A percentile compares a stretch with the other conserved stretches of the same genome.
phyloP scores from a whole-genome alignment of 2,113 vertebrate genomes.

The Cochlearius cochlearius region DNA sequence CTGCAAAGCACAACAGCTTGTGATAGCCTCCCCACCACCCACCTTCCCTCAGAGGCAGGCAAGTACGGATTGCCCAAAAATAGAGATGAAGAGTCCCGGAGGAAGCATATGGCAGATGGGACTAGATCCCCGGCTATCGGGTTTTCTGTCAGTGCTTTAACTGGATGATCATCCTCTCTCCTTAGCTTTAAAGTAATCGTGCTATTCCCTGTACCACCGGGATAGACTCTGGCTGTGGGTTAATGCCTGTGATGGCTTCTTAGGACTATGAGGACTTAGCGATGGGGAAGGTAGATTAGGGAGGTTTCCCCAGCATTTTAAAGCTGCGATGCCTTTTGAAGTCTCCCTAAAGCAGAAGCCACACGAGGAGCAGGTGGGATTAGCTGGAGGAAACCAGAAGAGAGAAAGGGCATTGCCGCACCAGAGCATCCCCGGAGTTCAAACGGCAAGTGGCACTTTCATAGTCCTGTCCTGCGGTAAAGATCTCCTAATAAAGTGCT shows the following conservation, averaged over 20 bases:
- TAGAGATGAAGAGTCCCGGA: not conserved
- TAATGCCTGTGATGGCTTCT: not conserved
- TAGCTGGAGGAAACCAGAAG: not conserved
- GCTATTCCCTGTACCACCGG: not conserved
- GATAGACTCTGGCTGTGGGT: not conserved
- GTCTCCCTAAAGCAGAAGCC: not conserved
- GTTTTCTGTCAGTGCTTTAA: not conserved
- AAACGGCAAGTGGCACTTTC: not conserved
- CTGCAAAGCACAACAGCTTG: not conserved
- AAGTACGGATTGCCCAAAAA: not conserved
- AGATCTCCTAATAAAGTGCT: not conserved
- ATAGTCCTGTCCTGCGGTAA: not conserved
- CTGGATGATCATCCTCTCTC: not conserved
- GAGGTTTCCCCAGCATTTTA: not conserved
- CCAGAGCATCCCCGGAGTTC: not conserved
- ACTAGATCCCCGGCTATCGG: not conserved
- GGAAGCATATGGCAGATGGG: conserved; percentile 18
- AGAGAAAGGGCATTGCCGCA: not conserved
- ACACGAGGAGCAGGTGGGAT: not conserved
- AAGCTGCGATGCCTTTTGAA: not conserved
- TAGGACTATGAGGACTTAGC: not conserved
- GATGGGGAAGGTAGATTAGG: not conserved
- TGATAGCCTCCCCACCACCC: conserved; percentile 11
- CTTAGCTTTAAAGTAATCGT: not conserved
- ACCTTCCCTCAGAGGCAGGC: not conserved